Base-by-base conservation (phyloP, 1,140 invertebrate genomes). In the Drosophila ogumai region DNA sequence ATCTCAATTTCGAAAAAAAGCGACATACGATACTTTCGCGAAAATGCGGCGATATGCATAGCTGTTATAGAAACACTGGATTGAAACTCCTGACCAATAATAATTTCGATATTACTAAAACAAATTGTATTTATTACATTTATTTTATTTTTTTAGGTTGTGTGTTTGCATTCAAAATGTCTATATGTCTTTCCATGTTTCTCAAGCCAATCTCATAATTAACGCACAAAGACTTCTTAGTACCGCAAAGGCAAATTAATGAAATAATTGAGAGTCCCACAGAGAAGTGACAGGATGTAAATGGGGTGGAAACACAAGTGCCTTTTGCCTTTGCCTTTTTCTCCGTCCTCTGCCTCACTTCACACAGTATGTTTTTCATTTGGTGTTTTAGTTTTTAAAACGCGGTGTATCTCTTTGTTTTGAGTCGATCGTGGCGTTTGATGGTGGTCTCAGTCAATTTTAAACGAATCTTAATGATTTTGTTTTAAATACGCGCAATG, bases 231-330 rank as follows among this genome's bases (percentile, higher is more conserved):
- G 32, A 32, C 50, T 22, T 54, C 13, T 54, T 22, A 15, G 50
- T 22, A 54, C 32, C 50, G 50, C 50, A 54, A 36, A 54, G 15
- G 50, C 32, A 22, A 54, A 54, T 54, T 54, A 54, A 54, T 54
- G 19, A 22, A 54, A 54, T 54, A 54, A 54, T 54, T 54, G 32
- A 36, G 50, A 54, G 22, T 54, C 50, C 50, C 50, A 22, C 50
- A 15, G 32, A 22, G 32, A 54, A 54, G 50, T 54, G 50, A 36
- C 50, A 54, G 13, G 12, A 54, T 54, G 50, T 54, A 54, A 54
- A 54, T 54, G 50, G 50, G 50, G 50, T 54, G 50, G 50, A 54
- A 54, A 54, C 50, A 54, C 50, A 54, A 54, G 32, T 54, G 50
- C 32, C 32, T 22, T 36, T 54, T 22, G 17, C 17, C 50, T 36